phyloP scores from a whole-genome alignment of 2,797 vertebrate genomes.

The Sebastes hubbsi region DNA sequence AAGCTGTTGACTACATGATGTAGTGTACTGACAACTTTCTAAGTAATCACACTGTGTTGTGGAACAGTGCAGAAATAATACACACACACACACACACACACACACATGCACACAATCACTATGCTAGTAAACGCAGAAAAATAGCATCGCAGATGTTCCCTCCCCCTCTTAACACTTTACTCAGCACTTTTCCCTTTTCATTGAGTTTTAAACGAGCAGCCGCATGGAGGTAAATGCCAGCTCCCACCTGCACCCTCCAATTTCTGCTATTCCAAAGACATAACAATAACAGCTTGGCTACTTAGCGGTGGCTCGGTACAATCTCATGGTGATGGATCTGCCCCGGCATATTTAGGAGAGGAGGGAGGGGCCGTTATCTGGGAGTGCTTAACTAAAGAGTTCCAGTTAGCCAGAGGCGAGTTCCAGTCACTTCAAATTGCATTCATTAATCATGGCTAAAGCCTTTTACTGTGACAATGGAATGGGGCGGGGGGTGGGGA shows the following conservation, averaged over 20 bases:
- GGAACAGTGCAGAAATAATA: conserved; percentile 1
- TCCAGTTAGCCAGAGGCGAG: conserved; percentile 37
- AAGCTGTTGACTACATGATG: conserved; percentile 3
- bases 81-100: neutral
- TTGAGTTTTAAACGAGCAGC: conserved; percentile 59
- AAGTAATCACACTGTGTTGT: neutral
- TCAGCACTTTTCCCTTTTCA: conserved; percentile 63
- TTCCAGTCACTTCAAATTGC: conserved; percentile 27
- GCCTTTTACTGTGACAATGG: conserved; percentile 22
- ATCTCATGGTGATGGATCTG: conserved; percentile 34
- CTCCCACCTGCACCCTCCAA: conserved; percentile 51
- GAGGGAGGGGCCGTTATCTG: neutral
- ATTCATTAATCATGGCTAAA: conserved; percentile 51
- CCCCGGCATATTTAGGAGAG: conserved; percentile 5
- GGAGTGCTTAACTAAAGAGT: conserved; percentile 43
- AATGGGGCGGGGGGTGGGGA: neutral
- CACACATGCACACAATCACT: neutral
- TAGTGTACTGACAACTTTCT: neutral
- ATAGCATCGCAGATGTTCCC: conserved; percentile 57
- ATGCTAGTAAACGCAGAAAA: conserved; percentile 22
- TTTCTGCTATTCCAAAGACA: conserved; percentile 40
- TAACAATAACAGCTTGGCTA: conserved; percentile 55
- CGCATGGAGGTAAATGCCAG: conserved; percentile 51
- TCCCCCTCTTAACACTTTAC: conserved; percentile 41
- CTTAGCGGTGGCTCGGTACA: conserved; percentile 25